Evolutionary conservation across 2,888 invertebrate genomes (phyloP), one percentile per base, ranked within the genome.

Genomic region (Cenopis cana): DNA sequence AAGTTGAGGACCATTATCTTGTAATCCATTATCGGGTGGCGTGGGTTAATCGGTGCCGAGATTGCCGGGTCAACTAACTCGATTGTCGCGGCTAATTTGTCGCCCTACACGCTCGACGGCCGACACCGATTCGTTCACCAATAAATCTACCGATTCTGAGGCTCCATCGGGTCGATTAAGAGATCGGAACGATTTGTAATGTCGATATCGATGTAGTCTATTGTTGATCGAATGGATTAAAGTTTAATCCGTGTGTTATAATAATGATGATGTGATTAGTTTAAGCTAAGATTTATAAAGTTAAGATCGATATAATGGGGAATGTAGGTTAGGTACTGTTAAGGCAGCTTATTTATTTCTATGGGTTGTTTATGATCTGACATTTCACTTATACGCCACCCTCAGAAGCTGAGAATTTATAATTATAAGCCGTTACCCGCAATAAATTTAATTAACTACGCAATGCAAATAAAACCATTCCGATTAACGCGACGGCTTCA

Each of bases 71-170:
- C 92, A 91, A 89, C 85, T 93, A 89, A 91, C 89, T 91, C 88
- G 90, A 91, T 91, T 90, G 89, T 85, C 90, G 87, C 87, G 84
- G 85, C 89, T 90, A 91, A 92, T 91, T 90, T 89, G 89, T 89
- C 86, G 83, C 85, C 85, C 77, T 81, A 52, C 82, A 81, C 81
- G 78, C 79, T 79, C 79, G 81, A 81, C 79, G 78, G 81, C 82
- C 79, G 79, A 82, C 82, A 83, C 81, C 80, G 78, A 81, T 73
- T 73, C 69, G 73, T 73, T 61, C 64, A 49, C 49, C 65, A 70
- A 70, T 66, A 70, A 70, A 66, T 70, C 60, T 59, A 70, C 69
- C 57, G 69, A 69, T 66, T 46, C 57, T 38, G 64, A 57, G 69
- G 69, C 60, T 49, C 70, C 54, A 59, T 50, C 59, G 68, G 54